Base-by-base conservation (phyloP, 1,140 invertebrate species). In the Tetramorium simillimum region DNA sequence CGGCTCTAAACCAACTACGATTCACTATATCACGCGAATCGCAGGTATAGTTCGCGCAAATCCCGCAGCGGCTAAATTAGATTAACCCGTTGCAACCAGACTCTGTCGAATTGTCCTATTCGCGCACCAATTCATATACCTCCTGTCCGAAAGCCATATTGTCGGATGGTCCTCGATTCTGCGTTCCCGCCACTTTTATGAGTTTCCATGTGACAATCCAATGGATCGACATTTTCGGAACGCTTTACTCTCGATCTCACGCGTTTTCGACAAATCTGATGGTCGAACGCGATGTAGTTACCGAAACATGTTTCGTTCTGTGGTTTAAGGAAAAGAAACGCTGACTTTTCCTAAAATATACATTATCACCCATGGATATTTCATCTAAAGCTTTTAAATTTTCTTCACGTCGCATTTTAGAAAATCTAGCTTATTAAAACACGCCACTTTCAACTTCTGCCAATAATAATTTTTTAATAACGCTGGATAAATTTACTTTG, bases 11-110 rank as follows among this genome's bases (percentile, higher is more conserved):
- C 49, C 67, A 28, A 18, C 60, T 40, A 67, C 87, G 49, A 51
- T 82, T 46, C 75, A 33, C 60, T 76, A 18, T 49, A 51, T 75
- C 58, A 33, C 33, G 63, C 73, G 18, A 65, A 77, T 49, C 84
- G 24, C 56, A 62, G 40, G 28, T 49, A 60, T 21, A 73, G 40
- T 24, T 75, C 63, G 75, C 90, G 75, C 87, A 93, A 92, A 92
- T 92, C 85, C 89, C 86, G 49, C 85, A 80, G 87, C 77, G 78
- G 80, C 86, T 80, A 90, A 93, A 93, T 93, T 93, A 93, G 89
- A 93, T 93, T 93, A 92, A 92, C 77, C 78, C 78, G 85, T 87
- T 89, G 89, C 90, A 89, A 91, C 81, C 76, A 87, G 78, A 89
- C 87, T 89, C 76, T 65, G 81, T 67, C 77, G 90, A 92, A 93